phyloP scores from a whole-genome alignment of 2,888 invertebrate species.

The Epistrophe grossulariae region DNA sequence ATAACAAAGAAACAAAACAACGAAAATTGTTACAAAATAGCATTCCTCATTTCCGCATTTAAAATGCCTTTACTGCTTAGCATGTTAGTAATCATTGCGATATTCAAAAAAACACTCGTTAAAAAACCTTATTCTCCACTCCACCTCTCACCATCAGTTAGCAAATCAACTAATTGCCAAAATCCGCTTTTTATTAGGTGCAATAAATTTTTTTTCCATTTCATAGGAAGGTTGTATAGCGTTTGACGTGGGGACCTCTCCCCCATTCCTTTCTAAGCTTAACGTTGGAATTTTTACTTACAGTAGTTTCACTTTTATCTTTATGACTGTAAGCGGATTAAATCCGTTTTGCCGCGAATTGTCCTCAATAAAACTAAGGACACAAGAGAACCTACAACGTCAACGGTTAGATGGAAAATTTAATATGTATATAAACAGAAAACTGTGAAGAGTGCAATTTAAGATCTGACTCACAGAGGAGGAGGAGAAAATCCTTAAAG shows the following conservation, averaged over 20 bases:
- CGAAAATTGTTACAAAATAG: constrained; percentile 26
- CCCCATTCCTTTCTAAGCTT: background rate
- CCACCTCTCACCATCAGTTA: constrained; percentile 23
- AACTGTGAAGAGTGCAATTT: constrained; percentile 51
- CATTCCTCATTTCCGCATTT: constrained; percentile 30
- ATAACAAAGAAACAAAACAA: constrained; percentile 34
- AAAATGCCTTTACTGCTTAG: constrained; percentile 35
- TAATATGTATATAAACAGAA: background rate
- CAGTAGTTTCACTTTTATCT: constrained; percentile 66
- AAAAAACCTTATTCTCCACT: constrained; percentile 43
- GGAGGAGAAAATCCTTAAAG: constrained; percentile 46
- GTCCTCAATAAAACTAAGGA: constrained; percentile 54
- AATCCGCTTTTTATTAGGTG: constrained; percentile 72
- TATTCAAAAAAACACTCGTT: constrained; percentile 40
- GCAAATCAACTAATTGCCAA: constrained; percentile 70
- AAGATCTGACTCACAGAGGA: constrained; percentile 55
- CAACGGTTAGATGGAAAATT: background rate
- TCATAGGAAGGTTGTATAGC: background rate
- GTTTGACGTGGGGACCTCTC: background rate
- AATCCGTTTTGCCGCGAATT: constrained; percentile 67
- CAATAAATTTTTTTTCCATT: constrained; percentile 58
- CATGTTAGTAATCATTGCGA: constrained; percentile 49
- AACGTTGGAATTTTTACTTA: constrained; percentile 16
- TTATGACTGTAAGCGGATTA: constrained; percentile 75
- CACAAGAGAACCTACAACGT: background rate